A percentile compares a stretch with the other conserved stretches of the same genome.
These are phyloP conservation scores for Lepidothrix coronata DNA, from an alignment of 2,113 vertebrate species.

Conservation along the genomic window DNA sequence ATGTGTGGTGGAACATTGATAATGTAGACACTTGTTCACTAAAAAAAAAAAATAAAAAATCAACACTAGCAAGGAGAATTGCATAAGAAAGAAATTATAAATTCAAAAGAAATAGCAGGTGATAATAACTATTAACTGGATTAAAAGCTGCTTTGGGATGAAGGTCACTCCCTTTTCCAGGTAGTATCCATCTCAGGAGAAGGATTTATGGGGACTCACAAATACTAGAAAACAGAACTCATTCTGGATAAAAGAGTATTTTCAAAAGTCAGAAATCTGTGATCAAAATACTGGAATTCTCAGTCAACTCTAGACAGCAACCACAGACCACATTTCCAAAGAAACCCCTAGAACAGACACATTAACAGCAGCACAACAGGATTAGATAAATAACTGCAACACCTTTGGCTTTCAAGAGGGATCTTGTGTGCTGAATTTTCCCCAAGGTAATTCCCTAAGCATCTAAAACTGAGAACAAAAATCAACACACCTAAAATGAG, in stretches of 20 bases:
- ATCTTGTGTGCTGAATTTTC: neutral
- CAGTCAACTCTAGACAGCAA: neutral
- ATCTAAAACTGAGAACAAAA: neutral
- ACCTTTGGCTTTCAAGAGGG: neutral
- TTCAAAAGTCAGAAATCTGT: neutral
- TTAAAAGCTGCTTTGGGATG: neutral
- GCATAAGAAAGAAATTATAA: neutral
- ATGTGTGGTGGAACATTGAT: neutral
- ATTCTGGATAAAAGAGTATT: neutral
- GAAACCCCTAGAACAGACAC: neutral
- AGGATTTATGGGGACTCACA: neutral
- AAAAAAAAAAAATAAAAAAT: neutral
- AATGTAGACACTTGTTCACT: neutral
- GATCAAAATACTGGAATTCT: neutral
- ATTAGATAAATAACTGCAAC: neutral
- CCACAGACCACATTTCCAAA: neutral
- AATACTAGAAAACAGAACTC: neutral
- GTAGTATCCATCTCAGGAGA: neutral
- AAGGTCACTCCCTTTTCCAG: neutral
- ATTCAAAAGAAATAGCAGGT: neutral
- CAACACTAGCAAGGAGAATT: neutral
- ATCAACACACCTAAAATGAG: neutral
- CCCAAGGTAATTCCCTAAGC: neutral
- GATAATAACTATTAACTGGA: neutral
- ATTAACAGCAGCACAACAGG: fast-evolving